Conservation (phyloP, 2,797 vertebrate genomes). For the Paguma larvata region DNA sequence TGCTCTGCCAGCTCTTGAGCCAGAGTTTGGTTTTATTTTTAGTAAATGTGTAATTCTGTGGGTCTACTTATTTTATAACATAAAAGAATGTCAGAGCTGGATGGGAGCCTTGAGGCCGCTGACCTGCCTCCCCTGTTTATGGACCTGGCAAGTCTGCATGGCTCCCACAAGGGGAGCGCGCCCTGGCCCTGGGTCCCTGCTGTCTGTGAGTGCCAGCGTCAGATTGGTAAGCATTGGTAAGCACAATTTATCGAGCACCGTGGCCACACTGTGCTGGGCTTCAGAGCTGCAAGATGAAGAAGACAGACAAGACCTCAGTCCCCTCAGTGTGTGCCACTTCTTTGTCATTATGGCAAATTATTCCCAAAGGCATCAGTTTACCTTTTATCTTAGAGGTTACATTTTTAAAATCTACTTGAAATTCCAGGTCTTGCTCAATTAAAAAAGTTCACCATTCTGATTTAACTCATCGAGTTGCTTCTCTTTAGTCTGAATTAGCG, state of each 20-base stretch:
- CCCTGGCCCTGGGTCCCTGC: rapidly evolving
- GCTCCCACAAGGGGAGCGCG: not conserved
- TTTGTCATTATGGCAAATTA: not conserved
- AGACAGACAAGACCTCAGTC: not conserved
- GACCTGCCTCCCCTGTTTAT: not conserved
- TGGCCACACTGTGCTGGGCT: not conserved
- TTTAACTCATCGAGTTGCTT: not conserved
- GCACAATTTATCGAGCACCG: rapidly evolving
- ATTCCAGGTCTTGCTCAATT: not conserved
- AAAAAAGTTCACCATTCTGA: not conserved
- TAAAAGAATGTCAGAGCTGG: not conserved
- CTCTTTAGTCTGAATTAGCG: not conserved
- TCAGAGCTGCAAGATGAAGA: not conserved
- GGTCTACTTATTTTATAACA: not conserved
- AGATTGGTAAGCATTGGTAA: too few relatives aligned
- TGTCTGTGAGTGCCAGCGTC: rapidly evolving
- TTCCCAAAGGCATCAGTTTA: not conserved
- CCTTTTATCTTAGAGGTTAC: not conserved
- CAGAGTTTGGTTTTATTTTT: not conserved
- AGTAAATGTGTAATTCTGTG: not conserved
- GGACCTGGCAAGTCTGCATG: not conserved
- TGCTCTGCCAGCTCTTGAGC: not conserved
- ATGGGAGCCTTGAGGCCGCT: not conserved
- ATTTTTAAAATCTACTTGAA: not conserved
- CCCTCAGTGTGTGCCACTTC: not conserved